Conservation (phyloP, 2,888 invertebrate genomes). For the Latheticus oryzae region DNA sequence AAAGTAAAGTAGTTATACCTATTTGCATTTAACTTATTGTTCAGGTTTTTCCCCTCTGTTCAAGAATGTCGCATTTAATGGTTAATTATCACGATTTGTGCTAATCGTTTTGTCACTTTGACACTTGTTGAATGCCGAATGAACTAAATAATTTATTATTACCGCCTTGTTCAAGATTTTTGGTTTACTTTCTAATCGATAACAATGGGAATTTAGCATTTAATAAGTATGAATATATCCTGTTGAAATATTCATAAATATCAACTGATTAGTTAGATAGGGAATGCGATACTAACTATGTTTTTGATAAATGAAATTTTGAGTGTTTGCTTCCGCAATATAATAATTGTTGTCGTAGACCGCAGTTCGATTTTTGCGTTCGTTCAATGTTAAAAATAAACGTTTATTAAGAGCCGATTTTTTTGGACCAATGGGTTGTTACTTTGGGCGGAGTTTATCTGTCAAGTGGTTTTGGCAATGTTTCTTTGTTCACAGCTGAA, state of each 20-base stretch:
- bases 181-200: no score
- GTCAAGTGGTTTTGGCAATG: conserved; percentile 8
- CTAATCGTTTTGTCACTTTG: conserved; percentile 9
- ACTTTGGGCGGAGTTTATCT: conserved; percentile 29
- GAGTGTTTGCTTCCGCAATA: neutral
- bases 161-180: no score
- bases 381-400: conserved; percentile 26
- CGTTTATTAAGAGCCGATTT: conserved; percentile 32
- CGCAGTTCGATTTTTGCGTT: conserved; percentile 13
- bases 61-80: no score
- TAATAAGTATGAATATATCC: no score
- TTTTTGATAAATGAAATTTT: no score
- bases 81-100: conserved; percentile 6
- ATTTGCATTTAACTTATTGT: no score
- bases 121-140: conserved; percentile 17
- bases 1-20: conserved; percentile 5
- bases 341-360: conserved; percentile 17
- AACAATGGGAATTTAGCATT: no score
- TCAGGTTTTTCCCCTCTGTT: no score
- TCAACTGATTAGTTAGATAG: no score
- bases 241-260: no score
- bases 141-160: no score
- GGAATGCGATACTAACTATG: no score
- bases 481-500: neutral
- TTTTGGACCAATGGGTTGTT: conserved; percentile 26